Base-by-base conservation (phyloP, 2,888 invertebrate genomes). In the Graphium colonna region DNA sequence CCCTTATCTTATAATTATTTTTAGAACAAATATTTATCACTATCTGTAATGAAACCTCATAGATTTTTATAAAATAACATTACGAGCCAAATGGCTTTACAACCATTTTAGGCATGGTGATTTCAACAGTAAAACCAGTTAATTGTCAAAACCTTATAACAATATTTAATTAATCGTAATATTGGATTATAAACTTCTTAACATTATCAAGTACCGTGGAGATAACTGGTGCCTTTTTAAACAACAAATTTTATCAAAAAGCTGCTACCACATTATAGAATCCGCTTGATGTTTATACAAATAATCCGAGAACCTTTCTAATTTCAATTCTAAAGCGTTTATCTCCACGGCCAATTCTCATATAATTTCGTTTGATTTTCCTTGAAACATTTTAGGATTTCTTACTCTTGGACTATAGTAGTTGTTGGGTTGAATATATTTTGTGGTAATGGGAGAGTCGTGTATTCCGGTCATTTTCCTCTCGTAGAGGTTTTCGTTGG, bases 241-340 rank as follows among this genome's bases (percentile, higher is more conserved):
- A 40, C 45, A 51, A 43, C 55, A 45, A 42, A 45, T 10, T 28
- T 8, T 15, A 44, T 43, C 13, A 5, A 5, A 36, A n/a, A 38
- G 12, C 17, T 12, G 77, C 62, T 53, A 92, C 92, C 92, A 92
- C 85, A 92, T 88, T 65, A 92, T 92, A 31, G 92, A 92, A 62
- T 92, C 91, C 0, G 91, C 90, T 68, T 92, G 90, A 55, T 91
- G 85, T 68, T 90, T 91, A 62, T 82, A 78, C 60, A 91, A 64
- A 65, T 89, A 84, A 60, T 90, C 88, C 3, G 90, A 90, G 67
- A 90, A 90, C 59, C 74, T 84, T 60, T 90, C 90, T 52, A 90
- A 69, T 75, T 84, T 89, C 60, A 65, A 81, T 79, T 90, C 89
- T 79, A 90, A 89, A 82, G 87, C 79, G 75, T 82, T 87, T 79